phyloP scores from a whole-genome alignment of 2,113 vertebrate species.

The Pampusana beccarii region DNA sequence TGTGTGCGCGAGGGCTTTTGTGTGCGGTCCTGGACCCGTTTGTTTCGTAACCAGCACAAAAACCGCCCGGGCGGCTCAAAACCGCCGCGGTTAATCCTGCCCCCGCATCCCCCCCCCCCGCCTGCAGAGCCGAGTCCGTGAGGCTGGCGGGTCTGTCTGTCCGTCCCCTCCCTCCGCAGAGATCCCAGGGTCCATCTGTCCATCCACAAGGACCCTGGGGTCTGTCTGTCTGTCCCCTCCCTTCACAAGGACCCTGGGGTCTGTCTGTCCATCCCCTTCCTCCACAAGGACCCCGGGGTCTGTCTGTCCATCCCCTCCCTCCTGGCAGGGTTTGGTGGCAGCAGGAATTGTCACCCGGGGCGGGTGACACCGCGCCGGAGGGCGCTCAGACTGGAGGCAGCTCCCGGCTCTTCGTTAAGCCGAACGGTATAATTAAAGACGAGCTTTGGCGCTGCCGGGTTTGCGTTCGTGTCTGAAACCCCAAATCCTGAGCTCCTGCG shows the following conservation, averaged over 20 bases:
- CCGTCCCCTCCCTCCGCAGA: no score
- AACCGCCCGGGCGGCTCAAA: background rate
- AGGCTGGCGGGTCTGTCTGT: no score
- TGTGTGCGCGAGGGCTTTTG: background rate
- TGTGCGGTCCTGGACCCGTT: background rate
- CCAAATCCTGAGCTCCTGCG: background rate
- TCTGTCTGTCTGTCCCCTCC: no score
- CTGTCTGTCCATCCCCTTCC: no score
- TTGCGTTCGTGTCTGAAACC: background rate
- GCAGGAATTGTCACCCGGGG: background rate
- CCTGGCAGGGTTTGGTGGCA: background rate
- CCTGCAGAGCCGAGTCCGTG: rapidly evolving
- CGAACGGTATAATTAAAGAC: background rate
- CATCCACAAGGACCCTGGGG: no score
- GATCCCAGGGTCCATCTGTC: no score
- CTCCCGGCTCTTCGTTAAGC: background rate
- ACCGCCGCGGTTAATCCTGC: background rate
- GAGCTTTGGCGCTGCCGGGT: background rate
- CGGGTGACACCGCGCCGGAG: background rate
- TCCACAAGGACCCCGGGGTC: no score
- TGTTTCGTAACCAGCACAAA: background rate
- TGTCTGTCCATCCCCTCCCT: no score
- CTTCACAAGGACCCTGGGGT: no score
- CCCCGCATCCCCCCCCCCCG: background rate
- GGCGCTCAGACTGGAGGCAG: background rate